Evolutionary conservation across 2,888 invertebrate species (phyloP), one percentile per base, ranked within the genome.

Genomic region (Gastracanthus pulcherrimus): DNA sequence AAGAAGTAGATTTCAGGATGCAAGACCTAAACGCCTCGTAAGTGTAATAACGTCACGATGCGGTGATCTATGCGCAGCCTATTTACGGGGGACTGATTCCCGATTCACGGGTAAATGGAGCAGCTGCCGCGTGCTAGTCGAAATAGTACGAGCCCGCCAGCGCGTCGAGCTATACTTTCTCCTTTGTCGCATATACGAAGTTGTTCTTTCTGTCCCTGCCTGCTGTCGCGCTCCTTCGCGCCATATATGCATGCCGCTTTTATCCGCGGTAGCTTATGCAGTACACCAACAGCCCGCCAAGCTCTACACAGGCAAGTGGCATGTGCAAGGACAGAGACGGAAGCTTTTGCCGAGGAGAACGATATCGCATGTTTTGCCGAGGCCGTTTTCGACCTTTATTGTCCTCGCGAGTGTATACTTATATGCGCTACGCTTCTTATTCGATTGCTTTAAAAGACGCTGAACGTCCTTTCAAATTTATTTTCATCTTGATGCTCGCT

Each of bases 311-410:
- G n/a, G 16, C 3, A 3, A 29, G 16, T 2, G 26, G 67, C 9
- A 0, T 2, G 13, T 16, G n/a, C 1, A 45, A 6, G 48, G 48
- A 2, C 11, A 51, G 69, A 11, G 48, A 26, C 41, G 41, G 9
- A n/a, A n/a, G n/a, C n/a, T 55, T 26, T 26, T 16, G 29, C 60
- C 60, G 11, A 60, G 45, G 60, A n/a, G n/a, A n/a, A n/a, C n/a
- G n/a, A n/a, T n/a, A n/a, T n/a, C n/a, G n/a, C n/a, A n/a, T n/a
- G 9, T 55, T 26, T 26, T 16, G 29, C 60, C 60, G 11, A 60
- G 45, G 60, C 72, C 58, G 51, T 70, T 70, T 72, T 60, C 38
- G 45, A 72, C 58, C n/a, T 72, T 72, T 72, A 72, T 72, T 60
- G 58, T 71, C 71, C 41, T 71, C 58, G 58, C 55, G 31, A 34